phyloP scores from a whole-genome alignment of 1,140 invertebrate species.

The Conopomorpha cramerella region DNA sequence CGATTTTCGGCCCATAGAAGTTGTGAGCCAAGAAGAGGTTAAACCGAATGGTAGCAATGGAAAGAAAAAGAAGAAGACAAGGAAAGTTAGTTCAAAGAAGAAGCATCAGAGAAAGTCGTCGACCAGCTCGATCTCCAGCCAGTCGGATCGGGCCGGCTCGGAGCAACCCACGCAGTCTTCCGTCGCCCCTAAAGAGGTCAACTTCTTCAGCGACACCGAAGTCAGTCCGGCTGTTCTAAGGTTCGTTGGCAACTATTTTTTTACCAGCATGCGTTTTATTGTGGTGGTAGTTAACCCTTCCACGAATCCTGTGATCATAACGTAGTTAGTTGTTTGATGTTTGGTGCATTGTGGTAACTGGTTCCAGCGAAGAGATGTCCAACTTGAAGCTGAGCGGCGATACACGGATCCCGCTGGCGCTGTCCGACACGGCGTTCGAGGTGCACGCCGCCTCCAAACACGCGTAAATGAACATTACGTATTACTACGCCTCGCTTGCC shows the following conservation, averaged over 20 bases:
- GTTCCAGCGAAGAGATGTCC: constrained; percentile 55
- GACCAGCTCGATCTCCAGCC: constrained; percentile 56
- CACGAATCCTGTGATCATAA: too few species aligned
- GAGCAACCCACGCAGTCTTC: constrained; percentile 33
- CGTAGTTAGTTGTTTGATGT: too few species aligned
- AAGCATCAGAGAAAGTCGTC: constrained; percentile 73
- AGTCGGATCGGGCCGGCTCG: constrained; percentile 43
- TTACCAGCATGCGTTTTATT: too few species aligned
- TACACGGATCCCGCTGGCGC: constrained; percentile 50
- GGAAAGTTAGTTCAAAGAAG: constrained; percentile 79
- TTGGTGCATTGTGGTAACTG: too few species aligned
- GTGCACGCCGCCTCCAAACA: constrained; percentile 51
- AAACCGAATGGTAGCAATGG: constrained; percentile 50
- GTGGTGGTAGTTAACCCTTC: too few species aligned
- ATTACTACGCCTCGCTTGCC: constrained; percentile 16
- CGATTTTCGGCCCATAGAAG: constrained; percentile 64
- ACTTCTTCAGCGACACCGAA: constrained; percentile 92
- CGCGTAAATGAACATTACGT: constrained; percentile 40
- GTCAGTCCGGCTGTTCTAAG: constrained; percentile 66
- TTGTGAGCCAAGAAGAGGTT: constrained; percentile 29
- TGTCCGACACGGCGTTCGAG: constrained; percentile 55
- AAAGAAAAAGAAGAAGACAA: constrained; percentile 75
- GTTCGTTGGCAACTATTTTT: too few species aligned
- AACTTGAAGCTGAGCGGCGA: constrained; percentile 50
- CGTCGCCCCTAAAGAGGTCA: constrained; percentile 31